Conservation (phyloP, 2,797 vertebrate species). For the Typhlichthys eigenmanni region DNA sequence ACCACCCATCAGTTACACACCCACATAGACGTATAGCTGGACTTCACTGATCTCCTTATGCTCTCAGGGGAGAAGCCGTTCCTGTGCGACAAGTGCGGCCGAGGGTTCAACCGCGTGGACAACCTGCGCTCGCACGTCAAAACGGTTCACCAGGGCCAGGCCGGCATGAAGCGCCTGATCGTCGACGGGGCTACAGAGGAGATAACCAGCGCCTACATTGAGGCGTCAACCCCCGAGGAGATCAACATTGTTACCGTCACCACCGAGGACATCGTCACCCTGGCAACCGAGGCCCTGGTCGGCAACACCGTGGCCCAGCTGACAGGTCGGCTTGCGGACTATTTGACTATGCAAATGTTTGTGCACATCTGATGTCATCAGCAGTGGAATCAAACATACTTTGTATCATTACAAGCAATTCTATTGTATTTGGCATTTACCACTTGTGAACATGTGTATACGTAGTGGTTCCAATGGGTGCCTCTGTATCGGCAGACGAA, state of each 20-base stretch:
- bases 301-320: conserved; percentile 90
- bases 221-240: conserved; percentile 73
- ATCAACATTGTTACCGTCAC: conserved; percentile 92
- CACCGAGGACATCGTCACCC: conserved; percentile 90
- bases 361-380: no score
- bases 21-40: background rate
- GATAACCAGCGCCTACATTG: conserved; percentile 45
- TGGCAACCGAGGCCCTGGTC: conserved; percentile 89
- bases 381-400: no score
- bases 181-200: conserved; percentile 55
- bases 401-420: background rate
- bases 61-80: conserved; percentile 92
- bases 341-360: background rate
- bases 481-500: conserved; percentile 88
- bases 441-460: conserved; percentile 2
- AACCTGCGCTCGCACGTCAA: conserved; percentile 97
- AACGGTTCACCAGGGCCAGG: conserved; percentile 95
- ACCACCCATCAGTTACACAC: background rate
- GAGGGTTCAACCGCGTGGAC: conserved; percentile 96
- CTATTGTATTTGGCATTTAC: background rate
- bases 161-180: conserved; percentile 91
- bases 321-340: conserved; percentile 79
- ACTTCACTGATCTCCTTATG: background rate
- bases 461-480: conserved; percentile 88
- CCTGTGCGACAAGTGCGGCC: conserved; percentile 94